Evolutionary conservation across 1,140 invertebrate species (phyloP), one percentile per base, ranked within the genome.

Genomic region (Lasaia peninsularis): DNA sequence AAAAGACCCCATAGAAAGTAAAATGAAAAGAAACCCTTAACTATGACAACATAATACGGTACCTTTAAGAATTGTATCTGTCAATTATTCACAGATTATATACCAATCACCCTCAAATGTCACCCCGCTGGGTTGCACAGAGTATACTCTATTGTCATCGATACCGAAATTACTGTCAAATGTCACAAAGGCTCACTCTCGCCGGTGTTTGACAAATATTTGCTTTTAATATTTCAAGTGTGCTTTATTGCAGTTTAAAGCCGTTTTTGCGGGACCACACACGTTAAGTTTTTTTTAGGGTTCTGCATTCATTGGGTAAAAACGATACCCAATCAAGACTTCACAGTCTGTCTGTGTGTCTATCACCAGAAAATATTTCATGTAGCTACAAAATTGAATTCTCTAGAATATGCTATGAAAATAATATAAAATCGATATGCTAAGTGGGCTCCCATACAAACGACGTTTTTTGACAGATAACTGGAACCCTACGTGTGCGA

Each of bases 191-290:
- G 74, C 69, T 73, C 63, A 60, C 64, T 56, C 55, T 71, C 55
- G 63, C 61, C 70, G 71, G 71, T 83, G 78, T 86, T 85, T 86
- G 80, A 80, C 80, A 79, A 82, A 87, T 78, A 77, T 83, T 80
- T 83, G 78, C 73, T 79, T 77, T 81, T 72, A 62, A 24, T 31
- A 54, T 69, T 69, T 80, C 63, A 70, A 83, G 77, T 80, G 75
- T 62, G 65, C 62, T 71, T 80, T 74, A 76, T 78, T 54, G 56
- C 69, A 71, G 67, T 75, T 76, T 75, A 73, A 63, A 69, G 68
- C 67, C 55, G 65, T 80, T 73, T 78, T 77, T 73, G 73, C 72
- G 61, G 63, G 79, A 84, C 82, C 82, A 86, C 82, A 86, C 82
- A 77, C 75, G 69, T 58, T 48, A 56, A 18, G 55, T 28, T 56